phyloP scores from a whole-genome alignment of 2,888 invertebrate genomes.

The Polydrusus tereticollis region DNA sequence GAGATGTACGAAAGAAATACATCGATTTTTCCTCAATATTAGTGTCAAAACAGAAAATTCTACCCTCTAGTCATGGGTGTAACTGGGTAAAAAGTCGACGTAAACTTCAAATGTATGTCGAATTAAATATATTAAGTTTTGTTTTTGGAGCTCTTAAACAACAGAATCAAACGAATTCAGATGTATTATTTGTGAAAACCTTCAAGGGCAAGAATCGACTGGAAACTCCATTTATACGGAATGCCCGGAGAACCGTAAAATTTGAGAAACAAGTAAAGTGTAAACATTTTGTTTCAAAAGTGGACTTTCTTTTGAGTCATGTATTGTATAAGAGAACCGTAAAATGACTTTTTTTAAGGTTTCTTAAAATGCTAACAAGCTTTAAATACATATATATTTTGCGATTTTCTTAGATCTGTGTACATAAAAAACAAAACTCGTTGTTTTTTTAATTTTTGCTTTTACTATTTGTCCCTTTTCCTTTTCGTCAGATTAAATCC shows the following conservation, averaged over 20 bases:
- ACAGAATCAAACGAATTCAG: background rate
- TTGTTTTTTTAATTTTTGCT: too few species aligned
- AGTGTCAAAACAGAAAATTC: too few species aligned
- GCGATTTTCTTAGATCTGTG: background rate
- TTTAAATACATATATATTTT: background rate
- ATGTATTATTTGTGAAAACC: conserved; percentile 13
- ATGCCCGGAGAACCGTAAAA: background rate
- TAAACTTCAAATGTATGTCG: too few species aligned
- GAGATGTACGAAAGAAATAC: too few species aligned
- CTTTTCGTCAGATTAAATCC: too few species aligned
- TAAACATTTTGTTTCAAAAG: background rate
- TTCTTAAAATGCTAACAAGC: background rate
- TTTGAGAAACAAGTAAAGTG: background rate
- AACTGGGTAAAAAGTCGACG: too few species aligned
- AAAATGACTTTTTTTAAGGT: background rate
- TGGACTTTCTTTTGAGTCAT: background rate
- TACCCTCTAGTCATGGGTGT: too few species aligned
- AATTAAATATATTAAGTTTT: background rate
- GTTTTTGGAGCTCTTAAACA: conserved; percentile 3
- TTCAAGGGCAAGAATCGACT: background rate
- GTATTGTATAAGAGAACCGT: background rate
- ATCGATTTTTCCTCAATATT: too few species aligned
- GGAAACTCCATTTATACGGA: background rate
- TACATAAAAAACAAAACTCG: too few species aligned
- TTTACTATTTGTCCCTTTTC: too few species aligned